Evolutionary conservation across 2,113 vertebrate genomes (phyloP), one percentile per base, ranked within the genome.

Genomic region (Carassius gibelio): DNA sequence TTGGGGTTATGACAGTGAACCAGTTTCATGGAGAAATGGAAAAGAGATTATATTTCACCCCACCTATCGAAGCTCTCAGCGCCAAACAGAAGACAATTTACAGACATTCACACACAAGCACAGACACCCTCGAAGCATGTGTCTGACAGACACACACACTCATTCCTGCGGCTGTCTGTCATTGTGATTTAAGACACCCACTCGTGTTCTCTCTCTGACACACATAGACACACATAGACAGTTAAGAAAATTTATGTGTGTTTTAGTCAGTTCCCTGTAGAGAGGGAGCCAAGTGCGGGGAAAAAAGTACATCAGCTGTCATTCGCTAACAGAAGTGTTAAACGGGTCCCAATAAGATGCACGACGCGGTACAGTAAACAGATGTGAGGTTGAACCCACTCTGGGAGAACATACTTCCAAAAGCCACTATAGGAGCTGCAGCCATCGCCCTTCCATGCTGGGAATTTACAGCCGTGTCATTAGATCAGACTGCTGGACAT

Each of bases 401-500:
- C 50, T 17, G 19, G 30, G 45, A 36, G 64, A 55, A 55, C 1
- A n/a, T 66, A 72, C 59, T 21, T 68, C 68, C 61, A 59, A 83
- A n/a, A 45, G 75, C 82, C 82, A n/a, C 11, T 59, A 55, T 55
- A 64, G 48, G 59, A 5, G 2, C 71, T 42, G 38, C 79, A 66
- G 8, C 19, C 59, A n/a, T 75, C 61, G 8, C 38, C 75, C 26
- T 68, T 88, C 38, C 68, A 45, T 50, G 62, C 77, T 86, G 77
- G 74, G 81, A 88, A 89, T 90, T 90, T 90, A 90, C 83, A 85
- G 79, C 80, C 62, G 74, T 84, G 86, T 86, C 88, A 88, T 89
- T 90, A 90, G 84, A 88, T 87, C 66, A 79, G 86, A 88, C 61
- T 83, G 84, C 88, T 4, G 81, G 75, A 86, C 88, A 90, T 89